Base-by-base conservation (phyloP, 30 jellyfish, hydroid and myxozoan genomes). In the Mastigias papua region DNA sequence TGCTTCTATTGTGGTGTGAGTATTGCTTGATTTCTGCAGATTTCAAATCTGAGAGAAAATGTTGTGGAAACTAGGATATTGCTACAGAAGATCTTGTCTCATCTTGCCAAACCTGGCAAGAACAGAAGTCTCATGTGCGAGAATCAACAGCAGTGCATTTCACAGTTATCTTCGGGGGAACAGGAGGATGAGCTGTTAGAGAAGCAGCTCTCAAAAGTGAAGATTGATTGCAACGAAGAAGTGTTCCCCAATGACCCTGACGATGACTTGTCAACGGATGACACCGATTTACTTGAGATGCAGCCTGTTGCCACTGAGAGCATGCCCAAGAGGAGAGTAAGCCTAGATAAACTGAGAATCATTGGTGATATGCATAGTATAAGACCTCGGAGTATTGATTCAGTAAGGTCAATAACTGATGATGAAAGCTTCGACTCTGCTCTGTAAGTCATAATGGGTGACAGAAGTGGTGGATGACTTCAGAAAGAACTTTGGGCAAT, bases 371-470 rank as follows among this genome's bases (percentile, higher is more conserved):
- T 69, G 61, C 80, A 28, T 1, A 69, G 27, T 31, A 69, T 15
- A 28, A 37, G 80, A 48, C 58, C 31, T 22, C 60, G 4, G 29
- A 69, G 80, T 29, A 69, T 69, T 29, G 80, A 69, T 48, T 69
- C 80, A 2, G 61, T 29, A 31, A 28, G 54, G 61, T 69, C 80
- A 6, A 69, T 48, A 31, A 29, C 80, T 31, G 80, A 69, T 31
- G 20, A 48, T 31, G 80, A 69, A 1, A 69, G 80, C 16, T 29
- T 69, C 80, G 80, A 69, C 31, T 69, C 80, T 2, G 80, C 80
- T 11, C 60, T 69, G 58, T 69, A 69, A 26, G 22, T 19, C 9
- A 54, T 21, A 21, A n/a, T n/a, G n/a, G n/a, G n/a, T n/a, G n/a
- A n/a, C n/a, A n/a, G n/a, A n/a, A n/a, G n/a, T n/a, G n/a, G n/a